These are phyloP conservation scores for Pluvialis apricaria DNA, from an alignment of 2,113 vertebrate species.

Conservation along the genomic window DNA sequence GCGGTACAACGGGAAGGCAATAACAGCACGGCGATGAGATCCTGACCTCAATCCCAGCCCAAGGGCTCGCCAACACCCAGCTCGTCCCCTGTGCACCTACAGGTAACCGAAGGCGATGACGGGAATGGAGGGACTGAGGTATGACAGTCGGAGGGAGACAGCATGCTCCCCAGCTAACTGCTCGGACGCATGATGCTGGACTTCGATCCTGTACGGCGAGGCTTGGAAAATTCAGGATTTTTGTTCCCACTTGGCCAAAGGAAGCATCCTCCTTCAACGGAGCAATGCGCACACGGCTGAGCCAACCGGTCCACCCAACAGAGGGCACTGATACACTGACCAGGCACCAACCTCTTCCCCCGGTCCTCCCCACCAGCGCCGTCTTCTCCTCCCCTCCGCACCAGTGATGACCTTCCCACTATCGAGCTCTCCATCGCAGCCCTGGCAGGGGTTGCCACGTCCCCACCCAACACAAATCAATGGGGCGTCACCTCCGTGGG, in stretches of 20 bases:
- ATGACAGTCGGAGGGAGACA: not conserved
- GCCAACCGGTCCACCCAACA: not conserved
- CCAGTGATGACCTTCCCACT: not conserved
- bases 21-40: accelerated
- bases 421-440: not conserved
- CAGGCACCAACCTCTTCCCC: not conserved
- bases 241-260: not conserved
- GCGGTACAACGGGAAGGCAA: not conserved
- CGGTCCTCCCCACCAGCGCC: not conserved
- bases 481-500: not conserved
- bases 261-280: not conserved
- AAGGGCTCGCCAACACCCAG: not conserved
- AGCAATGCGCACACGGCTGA: accelerated
- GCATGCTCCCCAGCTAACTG: not conserved
- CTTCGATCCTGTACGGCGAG: not conserved
- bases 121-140: not conserved
- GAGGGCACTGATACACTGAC: not conserved
- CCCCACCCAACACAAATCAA: constrained; percentile 4
- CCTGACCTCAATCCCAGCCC: not conserved
- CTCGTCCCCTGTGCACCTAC: not conserved
- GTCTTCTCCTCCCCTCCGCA: not conserved
- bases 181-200: not conserved
- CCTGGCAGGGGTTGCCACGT: not conserved
- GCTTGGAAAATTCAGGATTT: not conserved
- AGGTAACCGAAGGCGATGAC: not conserved